A percentile compares a stretch with the other conserved stretches of the same genome.
These are phyloP conservation scores for Ceyx melanurus DNA, from an alignment of 2,113 vertebrate species.

Conservation along the genomic window DNA sequence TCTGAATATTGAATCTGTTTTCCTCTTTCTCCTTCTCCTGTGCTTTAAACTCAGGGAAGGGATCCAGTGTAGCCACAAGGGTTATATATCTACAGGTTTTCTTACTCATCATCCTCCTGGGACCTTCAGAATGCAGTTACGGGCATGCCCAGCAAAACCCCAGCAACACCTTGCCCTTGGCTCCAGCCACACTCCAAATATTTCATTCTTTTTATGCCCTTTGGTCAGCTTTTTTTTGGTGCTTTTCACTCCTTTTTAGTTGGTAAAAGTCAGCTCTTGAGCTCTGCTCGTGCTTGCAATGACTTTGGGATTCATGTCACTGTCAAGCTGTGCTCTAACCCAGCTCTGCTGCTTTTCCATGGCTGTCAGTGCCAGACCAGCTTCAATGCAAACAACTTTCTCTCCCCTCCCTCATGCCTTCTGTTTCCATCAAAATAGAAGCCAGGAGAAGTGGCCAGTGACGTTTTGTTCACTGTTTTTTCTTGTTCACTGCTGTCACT, in stretches of 20 bases:
- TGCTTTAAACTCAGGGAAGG: not conserved
- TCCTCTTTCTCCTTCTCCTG: not conserved
- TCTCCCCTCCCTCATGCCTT: constrained; percentile 6
- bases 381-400: not conserved
- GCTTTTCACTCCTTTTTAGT: not conserved
- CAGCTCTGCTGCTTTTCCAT: not conserved
- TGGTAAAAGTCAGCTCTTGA: not conserved
- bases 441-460: not conserved
- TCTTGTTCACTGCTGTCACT: not conserved
- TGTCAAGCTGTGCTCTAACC: not conserved
- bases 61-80: no score
- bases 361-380: not conserved
- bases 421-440: constrained; percentile 5
- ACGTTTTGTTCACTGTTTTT: not conserved
- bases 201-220: not conserved
- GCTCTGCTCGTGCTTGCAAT: not conserved
- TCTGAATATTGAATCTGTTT: not conserved
- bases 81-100: accelerated
- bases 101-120: not conserved
- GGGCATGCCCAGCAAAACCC: not conserved
- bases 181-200: not conserved
- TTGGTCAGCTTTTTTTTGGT: not conserved
- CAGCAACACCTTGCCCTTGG: not conserved
- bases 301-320: not conserved
- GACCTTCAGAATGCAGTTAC: not conserved